phyloP scores from a whole-genome alignment of 2,113 vertebrate genomes.

The Embiotoca jacksoni region DNA sequence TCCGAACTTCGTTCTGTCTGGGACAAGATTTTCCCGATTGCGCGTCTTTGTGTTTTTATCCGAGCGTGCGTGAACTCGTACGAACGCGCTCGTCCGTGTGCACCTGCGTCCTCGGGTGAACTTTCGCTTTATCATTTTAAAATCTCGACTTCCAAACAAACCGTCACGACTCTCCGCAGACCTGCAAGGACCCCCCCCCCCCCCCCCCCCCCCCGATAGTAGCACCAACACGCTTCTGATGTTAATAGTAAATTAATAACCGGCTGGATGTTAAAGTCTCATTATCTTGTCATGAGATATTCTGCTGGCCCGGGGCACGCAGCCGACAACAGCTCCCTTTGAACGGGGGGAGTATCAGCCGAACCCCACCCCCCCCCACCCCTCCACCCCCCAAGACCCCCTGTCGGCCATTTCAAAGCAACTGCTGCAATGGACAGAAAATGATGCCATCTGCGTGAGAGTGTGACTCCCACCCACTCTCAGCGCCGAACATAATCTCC shows the following conservation, averaged over 20 bases:
- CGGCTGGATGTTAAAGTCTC: slow-evolving; percentile 59
- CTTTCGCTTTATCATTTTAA: slow-evolving; percentile 12
- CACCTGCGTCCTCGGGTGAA: slow-evolving; percentile 6
- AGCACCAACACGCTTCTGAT: slow-evolving; percentile 24
- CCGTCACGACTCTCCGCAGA: not conserved
- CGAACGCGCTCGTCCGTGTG: not conserved
- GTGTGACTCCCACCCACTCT: slow-evolving; percentile 55
- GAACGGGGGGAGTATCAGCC: slow-evolving; percentile 26
- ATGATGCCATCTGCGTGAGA: slow-evolving; percentile 60
- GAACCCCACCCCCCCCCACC: slow-evolving; percentile 20
- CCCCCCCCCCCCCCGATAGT: not conserved
- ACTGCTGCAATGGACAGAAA: slow-evolving; percentile 51
- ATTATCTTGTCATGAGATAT: slow-evolving; percentile 53
- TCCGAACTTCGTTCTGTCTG: not conserved
- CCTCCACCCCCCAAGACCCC: not conserved
- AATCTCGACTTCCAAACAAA: slow-evolving; percentile 50
- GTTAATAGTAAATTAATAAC: slow-evolving; percentile 50
- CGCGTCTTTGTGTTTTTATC: not conserved
- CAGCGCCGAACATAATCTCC: slow-evolving; percentile 38
- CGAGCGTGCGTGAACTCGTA: not conserved
- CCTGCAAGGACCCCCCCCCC: not conserved
- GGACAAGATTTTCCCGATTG: slow-evolving; percentile 5
- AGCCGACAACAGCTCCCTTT: slow-evolving; percentile 24
- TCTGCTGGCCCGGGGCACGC: slow-evolving; percentile 26
- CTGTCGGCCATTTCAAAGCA: slow-evolving; percentile 53